These are phyloP conservation scores for Dolichomitus sp. DNA, from an alignment of 2,888 invertebrate species.

Conservation along the genomic window DNA sequence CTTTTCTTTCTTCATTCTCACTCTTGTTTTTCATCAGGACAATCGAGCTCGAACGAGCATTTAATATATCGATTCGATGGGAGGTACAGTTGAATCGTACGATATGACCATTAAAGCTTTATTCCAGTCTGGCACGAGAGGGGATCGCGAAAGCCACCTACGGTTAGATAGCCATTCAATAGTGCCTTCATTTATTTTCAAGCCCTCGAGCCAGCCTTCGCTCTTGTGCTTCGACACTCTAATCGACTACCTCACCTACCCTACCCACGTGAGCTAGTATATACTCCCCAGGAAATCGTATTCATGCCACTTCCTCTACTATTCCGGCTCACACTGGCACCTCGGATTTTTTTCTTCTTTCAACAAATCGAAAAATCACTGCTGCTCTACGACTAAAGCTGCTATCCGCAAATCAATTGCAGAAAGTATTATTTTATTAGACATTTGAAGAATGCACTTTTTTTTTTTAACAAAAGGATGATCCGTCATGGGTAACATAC, in stretches of 20 bases:
- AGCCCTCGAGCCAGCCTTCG: slow-evolving; percentile 22
- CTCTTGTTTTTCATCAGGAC: slow-evolving; percentile 32
- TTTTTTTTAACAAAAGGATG: no score
- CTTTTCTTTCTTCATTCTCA: slow-evolving; percentile 26
- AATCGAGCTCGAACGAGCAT: slow-evolving; percentile 53
- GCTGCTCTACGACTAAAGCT: no score
- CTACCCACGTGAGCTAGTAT: not conserved
- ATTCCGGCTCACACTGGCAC: not conserved
- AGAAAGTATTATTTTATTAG: no score
- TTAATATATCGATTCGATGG: slow-evolving; percentile 76
- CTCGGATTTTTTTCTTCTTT: not conserved
- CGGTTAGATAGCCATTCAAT: slow-evolving; percentile 78
- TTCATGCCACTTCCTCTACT: slow-evolving; percentile 33
- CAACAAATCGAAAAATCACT: slow-evolving; percentile 43
- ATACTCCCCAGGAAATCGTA: slow-evolving; percentile 37
- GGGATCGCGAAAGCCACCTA: slow-evolving; percentile 68
- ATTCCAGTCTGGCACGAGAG: slow-evolving; percentile 75
- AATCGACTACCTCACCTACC: slow-evolving; percentile 32
- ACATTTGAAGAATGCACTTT: no score
- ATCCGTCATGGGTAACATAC: no score
- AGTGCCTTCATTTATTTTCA: slow-evolving; percentile 77
- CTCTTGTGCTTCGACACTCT: slow-evolving; percentile 40
- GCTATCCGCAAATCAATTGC: no score
- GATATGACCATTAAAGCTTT: slow-evolving; percentile 79
- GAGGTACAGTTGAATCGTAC: slow-evolving; percentile 72